These are phyloP conservation scores for Osmerus eperlanus DNA, from an alignment of 2,113 vertebrate genomes.

Conservation along the genomic window DNA sequence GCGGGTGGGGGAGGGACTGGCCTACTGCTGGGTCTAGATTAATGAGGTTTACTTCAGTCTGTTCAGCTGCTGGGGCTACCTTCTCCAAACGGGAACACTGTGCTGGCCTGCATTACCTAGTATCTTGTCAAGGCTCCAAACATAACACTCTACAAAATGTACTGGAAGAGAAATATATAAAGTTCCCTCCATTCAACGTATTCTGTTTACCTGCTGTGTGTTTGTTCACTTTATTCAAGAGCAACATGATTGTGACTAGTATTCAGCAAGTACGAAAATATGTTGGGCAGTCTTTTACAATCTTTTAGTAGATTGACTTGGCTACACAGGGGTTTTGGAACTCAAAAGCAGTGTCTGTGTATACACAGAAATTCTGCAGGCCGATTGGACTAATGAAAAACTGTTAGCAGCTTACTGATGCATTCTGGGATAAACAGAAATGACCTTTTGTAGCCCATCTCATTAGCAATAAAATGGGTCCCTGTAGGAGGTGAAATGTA, in stretches of 20 bases:
- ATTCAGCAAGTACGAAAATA: too few species aligned
- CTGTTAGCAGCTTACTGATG: conserved; percentile 39
- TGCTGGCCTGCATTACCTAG: conserved; percentile 48
- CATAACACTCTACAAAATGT: conserved; percentile 23
- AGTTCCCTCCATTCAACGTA: too few species aligned
- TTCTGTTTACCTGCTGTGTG: conserved; percentile 14
- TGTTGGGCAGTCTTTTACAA: too few species aligned
- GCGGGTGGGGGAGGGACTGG: conserved; percentile 57
- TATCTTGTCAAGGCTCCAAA: not conserved
- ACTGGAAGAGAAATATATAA: conserved; percentile 30
- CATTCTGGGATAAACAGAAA: conserved; percentile 50
- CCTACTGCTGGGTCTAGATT: conserved; percentile 57
- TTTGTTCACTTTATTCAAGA: not conserved
- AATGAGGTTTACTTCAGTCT: conserved; percentile 64
- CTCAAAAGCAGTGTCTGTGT: too few species aligned
- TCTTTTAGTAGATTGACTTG: too few species aligned
- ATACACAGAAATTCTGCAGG: not conserved
- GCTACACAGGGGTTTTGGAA: not conserved
- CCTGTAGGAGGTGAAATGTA: conserved; percentile 19
- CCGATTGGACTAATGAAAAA: conserved; percentile 18
- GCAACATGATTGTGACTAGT: too few species aligned
- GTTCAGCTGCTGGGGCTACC: conserved; percentile 58
- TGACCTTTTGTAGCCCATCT: conserved; percentile 52
- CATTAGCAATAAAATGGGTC: conserved; percentile 51
- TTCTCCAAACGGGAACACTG: conserved; percentile 51